Percentiles rank a stretch among this genome's conserved stretches.
These are phyloP conservation scores for Lepetodrilus schrolli DNA, from an alignment of 2,888 invertebrate species.

Conservation along the genomic window DNA sequence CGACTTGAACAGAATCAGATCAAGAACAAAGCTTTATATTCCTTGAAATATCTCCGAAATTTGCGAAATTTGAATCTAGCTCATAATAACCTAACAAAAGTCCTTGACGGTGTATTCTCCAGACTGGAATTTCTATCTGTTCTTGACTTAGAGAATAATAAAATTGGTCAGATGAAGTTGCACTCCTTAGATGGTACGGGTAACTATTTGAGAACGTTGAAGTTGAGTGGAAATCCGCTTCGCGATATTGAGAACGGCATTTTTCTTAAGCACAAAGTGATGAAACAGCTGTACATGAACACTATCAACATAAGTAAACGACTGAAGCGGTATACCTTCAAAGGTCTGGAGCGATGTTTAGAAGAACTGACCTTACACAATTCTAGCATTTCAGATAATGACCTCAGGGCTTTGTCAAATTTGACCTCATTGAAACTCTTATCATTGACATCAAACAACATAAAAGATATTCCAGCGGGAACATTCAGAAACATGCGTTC, in stretches of 20 bases:
- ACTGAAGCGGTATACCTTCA: conserved; percentile 24
- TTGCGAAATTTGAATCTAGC: conserved; percentile 38
- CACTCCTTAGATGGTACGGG: conserved; percentile 36
- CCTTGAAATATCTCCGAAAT: conserved; percentile 32
- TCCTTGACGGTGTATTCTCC: conserved; percentile 11
- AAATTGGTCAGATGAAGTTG: conserved; percentile 28
- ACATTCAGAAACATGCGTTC: conserved; percentile 24
- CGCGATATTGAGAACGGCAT: conserved; percentile 21
- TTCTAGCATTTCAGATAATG: conserved; percentile 29
- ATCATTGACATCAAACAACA: conserved; percentile 30
- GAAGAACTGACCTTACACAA: conserved; percentile 36
- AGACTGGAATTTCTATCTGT: conserved; percentile 30
- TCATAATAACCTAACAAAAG: conserved; percentile 32
- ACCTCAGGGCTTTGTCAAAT: conserved; percentile 25
- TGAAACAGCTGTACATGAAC: conserved; percentile 34
- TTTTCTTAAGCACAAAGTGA: conserved; percentile 28
- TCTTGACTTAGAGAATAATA: conserved; percentile 36
- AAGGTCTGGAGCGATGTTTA: conserved; percentile 33
- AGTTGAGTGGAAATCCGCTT: conserved; percentile 37
- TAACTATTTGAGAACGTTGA: conserved; percentile 33
- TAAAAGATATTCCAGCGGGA: conserved; percentile 17
- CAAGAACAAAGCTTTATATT: conserved; percentile 29
- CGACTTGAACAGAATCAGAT: conserved; percentile 33
- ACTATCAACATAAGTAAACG: conserved; percentile 29
- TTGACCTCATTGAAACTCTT: conserved; percentile 30